Percentiles rank a stretch among this genome's conserved stretches.
Conservation (phyloP, 2,888 invertebrate genomes). For the Sialis lutaria region DNA sequence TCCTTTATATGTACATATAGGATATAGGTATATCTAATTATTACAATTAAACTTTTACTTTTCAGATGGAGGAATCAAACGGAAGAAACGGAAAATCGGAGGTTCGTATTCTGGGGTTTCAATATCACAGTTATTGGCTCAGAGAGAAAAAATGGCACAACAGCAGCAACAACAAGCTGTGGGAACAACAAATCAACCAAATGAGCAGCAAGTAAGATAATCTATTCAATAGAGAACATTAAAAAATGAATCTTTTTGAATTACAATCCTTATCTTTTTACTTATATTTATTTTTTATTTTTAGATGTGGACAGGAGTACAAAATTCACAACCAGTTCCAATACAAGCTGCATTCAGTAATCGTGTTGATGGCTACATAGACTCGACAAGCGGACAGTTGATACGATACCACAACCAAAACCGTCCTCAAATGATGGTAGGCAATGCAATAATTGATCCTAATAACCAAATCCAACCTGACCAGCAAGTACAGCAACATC, state of each 20-base stretch:
- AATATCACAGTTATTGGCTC: conserved; percentile 46
- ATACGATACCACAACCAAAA: conserved; percentile 23
- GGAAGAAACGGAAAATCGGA: conserved; percentile 42
- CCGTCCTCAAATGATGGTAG: conserved; percentile 11
- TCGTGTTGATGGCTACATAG: conserved; percentile 11
- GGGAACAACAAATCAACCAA: conserved; percentile 17
- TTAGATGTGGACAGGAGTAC: conserved; percentile 17
- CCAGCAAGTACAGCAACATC: conserved; percentile 16
- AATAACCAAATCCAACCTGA: conserved; percentile 19
- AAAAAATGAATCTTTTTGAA: conserved; percentile 3
- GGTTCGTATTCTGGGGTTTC: conserved; percentile 40
- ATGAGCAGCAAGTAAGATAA: conserved; percentile 18
- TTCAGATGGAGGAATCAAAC: conserved; percentile 37
- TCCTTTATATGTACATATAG: too few species aligned
- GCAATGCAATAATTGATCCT: conserved; percentile 20
- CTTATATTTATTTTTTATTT: conserved; percentile 7
- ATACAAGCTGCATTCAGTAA: conserved; percentile 6
- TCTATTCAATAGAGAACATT: conserved; percentile 1
- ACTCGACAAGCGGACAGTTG: conserved; percentile 17
- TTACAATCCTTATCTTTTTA: not conserved
- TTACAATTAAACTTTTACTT: conserved; percentile 10
- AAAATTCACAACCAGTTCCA: conserved; percentile 1
- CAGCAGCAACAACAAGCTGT: conserved; percentile 28
- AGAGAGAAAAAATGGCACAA: conserved; percentile 38
- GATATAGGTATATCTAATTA: too few species aligned